Evolutionary conservation across 2,797 vertebrate genomes (phyloP).

Genomic region (Chloroceryle inda): DNA sequence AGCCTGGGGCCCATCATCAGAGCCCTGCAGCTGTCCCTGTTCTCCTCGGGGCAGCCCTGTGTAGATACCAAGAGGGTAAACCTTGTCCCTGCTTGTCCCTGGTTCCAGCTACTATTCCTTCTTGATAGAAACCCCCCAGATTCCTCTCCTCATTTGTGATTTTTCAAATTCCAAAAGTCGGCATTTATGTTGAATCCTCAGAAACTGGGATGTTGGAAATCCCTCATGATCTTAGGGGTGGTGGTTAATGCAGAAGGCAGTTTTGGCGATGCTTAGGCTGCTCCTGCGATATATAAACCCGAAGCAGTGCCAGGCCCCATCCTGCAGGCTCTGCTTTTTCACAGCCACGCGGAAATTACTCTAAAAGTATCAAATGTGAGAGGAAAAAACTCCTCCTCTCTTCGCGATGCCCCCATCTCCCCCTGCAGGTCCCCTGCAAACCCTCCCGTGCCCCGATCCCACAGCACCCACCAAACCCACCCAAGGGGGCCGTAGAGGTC

Average conservation of each 20-base stretch:
- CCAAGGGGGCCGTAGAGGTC: too few relatives aligned
- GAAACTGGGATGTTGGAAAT: neutral
- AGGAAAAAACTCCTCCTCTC: neutral
- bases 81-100: neutral
- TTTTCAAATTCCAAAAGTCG: neutral
- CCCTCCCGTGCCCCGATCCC: neutral
- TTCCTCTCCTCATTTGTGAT: fast-evolving
- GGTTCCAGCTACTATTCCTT: fast-evolving
- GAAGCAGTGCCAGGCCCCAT: neutral
- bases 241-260: neutral
- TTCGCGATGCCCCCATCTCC: neutral
- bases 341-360: neutral
- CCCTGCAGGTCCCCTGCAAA: neutral
- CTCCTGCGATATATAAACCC: neutral
- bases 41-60: neutral
- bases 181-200: neutral
- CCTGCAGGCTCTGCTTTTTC: neutral
- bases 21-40: neutral
- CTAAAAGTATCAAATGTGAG: neutral
- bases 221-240: fast-evolving
- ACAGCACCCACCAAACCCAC: neutral
- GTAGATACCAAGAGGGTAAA: too few relatives aligned
- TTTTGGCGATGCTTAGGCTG: neutral
- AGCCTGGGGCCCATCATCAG: neutral
- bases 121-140: neutral